Percentiles rank a stretch among this genome's conserved stretches.
Conservation (phyloP, 2,797 vertebrate species). For the Sciurus vulgaris region DNA sequence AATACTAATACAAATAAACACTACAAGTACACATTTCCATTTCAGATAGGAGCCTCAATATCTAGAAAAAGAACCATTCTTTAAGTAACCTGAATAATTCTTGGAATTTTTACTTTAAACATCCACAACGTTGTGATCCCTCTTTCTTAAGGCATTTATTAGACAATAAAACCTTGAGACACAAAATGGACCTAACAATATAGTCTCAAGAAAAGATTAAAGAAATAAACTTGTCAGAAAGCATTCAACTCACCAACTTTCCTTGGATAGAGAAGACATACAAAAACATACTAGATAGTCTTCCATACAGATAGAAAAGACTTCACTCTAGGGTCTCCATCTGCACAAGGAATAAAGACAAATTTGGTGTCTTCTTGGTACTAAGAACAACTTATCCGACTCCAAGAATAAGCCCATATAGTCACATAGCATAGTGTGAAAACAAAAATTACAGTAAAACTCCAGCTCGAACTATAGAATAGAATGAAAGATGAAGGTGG, state of each 20-base stretch:
- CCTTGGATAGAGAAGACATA: background rate
- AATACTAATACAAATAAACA: no score
- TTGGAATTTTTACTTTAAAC: background rate
- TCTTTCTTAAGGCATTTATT: background rate
- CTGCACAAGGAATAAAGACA: background rate
- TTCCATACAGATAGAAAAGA: background rate
- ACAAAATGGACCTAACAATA: background rate
- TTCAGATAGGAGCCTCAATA: background rate
- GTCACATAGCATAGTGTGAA: no score
- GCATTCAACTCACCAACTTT: no score
- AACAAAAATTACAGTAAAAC: background rate
- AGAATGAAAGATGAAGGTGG: background rate
- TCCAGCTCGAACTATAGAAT: background rate
- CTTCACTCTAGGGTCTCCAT: background rate
- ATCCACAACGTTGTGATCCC: background rate
- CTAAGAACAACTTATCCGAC: background rate
- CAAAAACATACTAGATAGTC: background rate
- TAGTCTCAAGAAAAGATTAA: background rate
- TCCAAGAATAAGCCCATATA: background rate
- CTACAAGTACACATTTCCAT: background rate
- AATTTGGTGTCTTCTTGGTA: background rate
- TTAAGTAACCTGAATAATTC: background rate
- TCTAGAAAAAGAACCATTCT: background rate
- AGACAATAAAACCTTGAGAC: background rate
- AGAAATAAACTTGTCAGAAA: background rate